These are phyloP conservation scores for Phymastichus coffea DNA, from an alignment of 1,140 invertebrate genomes.

Conservation along the genomic window DNA sequence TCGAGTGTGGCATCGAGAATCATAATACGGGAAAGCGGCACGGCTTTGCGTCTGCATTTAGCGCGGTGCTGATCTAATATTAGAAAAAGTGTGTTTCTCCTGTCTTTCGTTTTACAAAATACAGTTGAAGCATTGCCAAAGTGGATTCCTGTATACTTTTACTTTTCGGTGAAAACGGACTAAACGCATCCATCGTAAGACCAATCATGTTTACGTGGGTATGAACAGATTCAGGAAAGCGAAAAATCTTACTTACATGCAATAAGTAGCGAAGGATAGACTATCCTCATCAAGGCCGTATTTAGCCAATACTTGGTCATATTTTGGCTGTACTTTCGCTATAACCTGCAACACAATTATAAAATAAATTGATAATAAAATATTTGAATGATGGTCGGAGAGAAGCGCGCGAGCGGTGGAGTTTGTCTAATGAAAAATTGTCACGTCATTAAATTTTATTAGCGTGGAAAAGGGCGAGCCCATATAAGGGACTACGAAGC, in stretches of 20 bases:
- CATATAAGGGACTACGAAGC: no score
- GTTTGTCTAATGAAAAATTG: background rate
- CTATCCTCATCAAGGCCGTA: constrained; percentile 47
- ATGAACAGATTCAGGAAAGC: no score
- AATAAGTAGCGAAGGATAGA: constrained; percentile 45
- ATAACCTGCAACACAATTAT: no score
- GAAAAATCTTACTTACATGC: constrained; percentile 47
- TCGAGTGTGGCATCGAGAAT: background rate
- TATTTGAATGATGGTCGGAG: no score
- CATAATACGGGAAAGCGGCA: background rate
- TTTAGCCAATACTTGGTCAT: constrained; percentile 41
- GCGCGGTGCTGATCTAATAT: constrained; percentile 3
- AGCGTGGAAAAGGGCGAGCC: background rate
- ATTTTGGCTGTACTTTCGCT: no score
- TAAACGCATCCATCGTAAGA: no score
- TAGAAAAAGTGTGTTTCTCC: constrained; percentile 7
- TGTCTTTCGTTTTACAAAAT: background rate
- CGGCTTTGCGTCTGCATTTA: constrained; percentile 2
- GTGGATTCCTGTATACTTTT: no score
- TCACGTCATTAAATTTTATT: background rate
- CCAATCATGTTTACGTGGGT: no score
- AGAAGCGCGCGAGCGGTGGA: no score
- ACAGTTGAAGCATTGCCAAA: no score
- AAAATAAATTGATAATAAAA: no score
- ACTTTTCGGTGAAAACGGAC: no score